Conservation (phyloP, 2,888 invertebrate genomes). For the Tetropium fuscum region DNA sequence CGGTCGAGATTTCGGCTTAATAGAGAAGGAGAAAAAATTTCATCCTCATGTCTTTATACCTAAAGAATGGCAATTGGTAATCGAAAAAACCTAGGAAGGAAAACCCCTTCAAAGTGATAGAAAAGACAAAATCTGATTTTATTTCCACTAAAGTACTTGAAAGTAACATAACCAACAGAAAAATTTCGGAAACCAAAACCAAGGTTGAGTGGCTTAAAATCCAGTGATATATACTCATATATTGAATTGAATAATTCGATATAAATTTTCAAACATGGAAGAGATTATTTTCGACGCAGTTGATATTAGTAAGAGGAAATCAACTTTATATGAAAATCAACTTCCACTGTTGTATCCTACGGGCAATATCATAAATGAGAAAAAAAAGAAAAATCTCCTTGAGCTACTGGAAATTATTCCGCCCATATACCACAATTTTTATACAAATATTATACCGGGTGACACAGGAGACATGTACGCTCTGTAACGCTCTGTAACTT, state of each 20-base stretch:
- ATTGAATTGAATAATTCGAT: constrained; percentile 17
- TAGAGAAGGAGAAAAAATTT: constrained; percentile 20
- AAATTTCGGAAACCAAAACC: constrained; percentile 22
- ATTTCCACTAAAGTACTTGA: constrained; percentile 31
- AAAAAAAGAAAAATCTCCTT: constrained; percentile 33
- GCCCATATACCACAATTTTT: constrained; percentile 31
- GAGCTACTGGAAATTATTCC: constrained; percentile 29
- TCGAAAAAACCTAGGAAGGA: constrained; percentile 28
- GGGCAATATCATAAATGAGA: constrained; percentile 32
- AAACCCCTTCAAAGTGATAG: constrained; percentile 32
- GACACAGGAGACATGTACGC: no score
- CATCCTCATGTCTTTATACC: constrained; percentile 27
- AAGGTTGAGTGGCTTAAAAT: constrained; percentile 24
- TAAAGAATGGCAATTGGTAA: constrained; percentile 25
- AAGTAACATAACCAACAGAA: constrained; percentile 32
- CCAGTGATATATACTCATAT: constrained; percentile 18
- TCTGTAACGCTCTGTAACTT: no score
- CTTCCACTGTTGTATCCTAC: constrained; percentile 34
- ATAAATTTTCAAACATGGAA: constrained; percentile 38
- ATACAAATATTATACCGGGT: constrained; percentile 27
- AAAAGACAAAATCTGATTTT: constrained; percentile 32
- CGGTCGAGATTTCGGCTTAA: constrained; percentile 6
- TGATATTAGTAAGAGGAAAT: constrained; percentile 33
- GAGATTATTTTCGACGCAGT: constrained; percentile 33
- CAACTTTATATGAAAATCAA: constrained; percentile 21